These are phyloP conservation scores for Penaeus chinensis DNA, from an alignment of 1,140 invertebrate species.

Conservation along the genomic window DNA sequence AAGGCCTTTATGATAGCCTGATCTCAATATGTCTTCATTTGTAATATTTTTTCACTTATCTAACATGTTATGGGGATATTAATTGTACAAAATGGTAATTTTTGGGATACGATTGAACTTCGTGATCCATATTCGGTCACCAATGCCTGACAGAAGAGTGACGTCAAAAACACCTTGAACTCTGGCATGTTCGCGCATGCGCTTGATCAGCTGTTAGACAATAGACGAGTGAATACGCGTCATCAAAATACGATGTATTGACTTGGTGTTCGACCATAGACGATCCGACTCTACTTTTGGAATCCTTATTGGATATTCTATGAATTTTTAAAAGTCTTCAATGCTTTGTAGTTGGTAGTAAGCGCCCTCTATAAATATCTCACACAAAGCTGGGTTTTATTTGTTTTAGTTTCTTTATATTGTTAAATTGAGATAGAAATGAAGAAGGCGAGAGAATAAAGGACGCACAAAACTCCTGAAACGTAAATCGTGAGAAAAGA, in stretches of 20 bases:
- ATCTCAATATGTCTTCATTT: too few relatives aligned
- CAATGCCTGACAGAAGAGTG: constrained; percentile 39
- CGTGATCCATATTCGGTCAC: too few relatives aligned
- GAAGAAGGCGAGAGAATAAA: constrained; percentile 45
- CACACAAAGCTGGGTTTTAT: constrained; percentile 21
- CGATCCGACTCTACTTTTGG: not conserved
- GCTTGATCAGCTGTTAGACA: constrained; percentile 56
- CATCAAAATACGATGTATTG: constrained; percentile 50
- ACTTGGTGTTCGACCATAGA: not conserved
- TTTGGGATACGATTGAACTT: too few relatives aligned
- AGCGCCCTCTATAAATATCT: constrained; percentile 39
- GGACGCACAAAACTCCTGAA: constrained; percentile 47
- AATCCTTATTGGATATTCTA: not conserved
- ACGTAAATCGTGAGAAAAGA: constrained; percentile 50
- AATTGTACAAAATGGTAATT: too few relatives aligned
- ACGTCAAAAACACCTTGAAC: constrained; percentile 50
- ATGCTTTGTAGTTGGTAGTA: not conserved
- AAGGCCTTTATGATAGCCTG: too few relatives aligned
- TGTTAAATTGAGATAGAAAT: constrained; percentile 60
- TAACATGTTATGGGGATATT: too few relatives aligned
- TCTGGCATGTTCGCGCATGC: constrained; percentile 50
- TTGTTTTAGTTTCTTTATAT: constrained; percentile 59
- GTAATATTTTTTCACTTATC: too few relatives aligned
- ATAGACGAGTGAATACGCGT: constrained; percentile 30
- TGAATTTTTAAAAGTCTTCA: not conserved